Evolutionary conservation across 1,140 invertebrate genomes (phyloP).

Genomic region (Delia radicum): DNA sequence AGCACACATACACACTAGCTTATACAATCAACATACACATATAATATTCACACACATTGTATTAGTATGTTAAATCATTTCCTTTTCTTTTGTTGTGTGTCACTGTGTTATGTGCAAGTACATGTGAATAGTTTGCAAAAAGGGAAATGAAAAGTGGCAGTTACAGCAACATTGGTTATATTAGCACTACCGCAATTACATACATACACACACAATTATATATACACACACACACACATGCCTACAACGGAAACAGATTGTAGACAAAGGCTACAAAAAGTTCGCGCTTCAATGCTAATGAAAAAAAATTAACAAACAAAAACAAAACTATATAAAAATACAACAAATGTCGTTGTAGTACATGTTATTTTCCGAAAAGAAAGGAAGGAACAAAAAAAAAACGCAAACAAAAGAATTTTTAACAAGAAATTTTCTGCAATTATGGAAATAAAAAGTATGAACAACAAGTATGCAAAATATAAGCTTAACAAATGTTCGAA

Average conservation of each 20-base stretch:
- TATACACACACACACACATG: not conserved
- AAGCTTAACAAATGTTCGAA: not conserved
- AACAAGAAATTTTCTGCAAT: not conserved
- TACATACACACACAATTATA: not conserved
- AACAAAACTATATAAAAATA: not conserved
- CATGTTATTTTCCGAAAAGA: not conserved
- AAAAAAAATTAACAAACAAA: not conserved
- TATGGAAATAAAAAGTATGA: not conserved
- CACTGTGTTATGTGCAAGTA: not conserved
- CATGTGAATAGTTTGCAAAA: not conserved
- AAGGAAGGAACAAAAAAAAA: not conserved
- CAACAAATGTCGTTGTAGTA: not conserved
- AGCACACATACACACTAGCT: not conserved
- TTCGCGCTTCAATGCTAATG: constrained; percentile 13
- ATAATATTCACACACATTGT: not conserved
- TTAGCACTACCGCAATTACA: not conserved
- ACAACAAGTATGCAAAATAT: not conserved
- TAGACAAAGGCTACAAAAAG: constrained; percentile 6
- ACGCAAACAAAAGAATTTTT: not conserved
- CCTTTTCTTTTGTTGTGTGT: constrained; percentile 8
- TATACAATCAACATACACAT: not conserved
- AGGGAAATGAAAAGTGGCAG: constrained; percentile 20
- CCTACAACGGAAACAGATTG: constrained; percentile 12
- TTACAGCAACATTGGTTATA: not conserved
- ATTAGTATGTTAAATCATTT: constrained; percentile 13